These are phyloP conservation scores for Hypena proboscidalis DNA, from an alignment of 2,888 invertebrate genomes.

Conservation along the genomic window DNA sequence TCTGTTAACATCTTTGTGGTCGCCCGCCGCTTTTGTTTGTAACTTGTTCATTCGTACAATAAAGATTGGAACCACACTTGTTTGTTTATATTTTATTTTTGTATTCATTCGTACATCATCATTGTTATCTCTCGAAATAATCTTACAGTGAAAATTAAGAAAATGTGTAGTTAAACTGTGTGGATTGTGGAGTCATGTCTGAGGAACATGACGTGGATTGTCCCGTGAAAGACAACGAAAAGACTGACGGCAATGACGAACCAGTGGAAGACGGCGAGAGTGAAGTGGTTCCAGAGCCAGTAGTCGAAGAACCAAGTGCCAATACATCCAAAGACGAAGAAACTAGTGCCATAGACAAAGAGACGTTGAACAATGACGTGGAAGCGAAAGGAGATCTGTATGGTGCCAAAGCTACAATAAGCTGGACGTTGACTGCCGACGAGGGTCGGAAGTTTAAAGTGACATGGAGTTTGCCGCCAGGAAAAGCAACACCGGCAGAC, in stretches of 20 bases:
- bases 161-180: conserved; percentile 42
- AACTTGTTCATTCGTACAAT: too few relatives aligned
- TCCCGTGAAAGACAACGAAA: conserved; percentile 52
- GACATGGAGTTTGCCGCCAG: conserved; percentile 80
- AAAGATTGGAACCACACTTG: too few relatives aligned
- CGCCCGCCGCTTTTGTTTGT: background rate
- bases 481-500: conserved; percentile 65
- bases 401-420: conserved; percentile 48
- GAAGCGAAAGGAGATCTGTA: conserved; percentile 38
- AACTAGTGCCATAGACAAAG: conserved; percentile 59
- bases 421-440: conserved; percentile 75
- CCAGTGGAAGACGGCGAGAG: conserved; percentile 37
- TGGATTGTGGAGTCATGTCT: conserved; percentile 69
- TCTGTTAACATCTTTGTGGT: background rate
- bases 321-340: conserved; percentile 51
- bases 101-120: too few relatives aligned
- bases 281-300: conserved; percentile 31
- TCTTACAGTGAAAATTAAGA: conserved; percentile 15
- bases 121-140: background rate
- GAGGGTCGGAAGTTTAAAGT: conserved; percentile 70
- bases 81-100: too few relatives aligned
- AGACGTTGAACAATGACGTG: conserved; percentile 43
- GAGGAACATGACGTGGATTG: conserved; percentile 67
- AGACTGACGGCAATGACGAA: conserved; percentile 43
- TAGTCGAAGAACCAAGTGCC: conserved; percentile 59